Evolutionary conservation across 2,888 invertebrate species (phyloP).

Genomic region (Glyphotaelius pellucidus): DNA sequence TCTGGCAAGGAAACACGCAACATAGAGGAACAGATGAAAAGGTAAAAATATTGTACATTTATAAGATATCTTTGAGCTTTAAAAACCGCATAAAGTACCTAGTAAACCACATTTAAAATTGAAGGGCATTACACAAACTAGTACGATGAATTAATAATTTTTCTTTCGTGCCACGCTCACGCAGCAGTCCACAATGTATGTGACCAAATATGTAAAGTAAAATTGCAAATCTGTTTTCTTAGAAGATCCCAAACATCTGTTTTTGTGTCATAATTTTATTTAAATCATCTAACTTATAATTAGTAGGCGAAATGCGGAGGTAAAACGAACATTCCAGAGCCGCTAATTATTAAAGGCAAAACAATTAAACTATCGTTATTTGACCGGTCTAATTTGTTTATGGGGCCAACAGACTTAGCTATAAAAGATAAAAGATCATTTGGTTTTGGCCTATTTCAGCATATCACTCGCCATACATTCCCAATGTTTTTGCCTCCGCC

Average conservation of each 20-base stretch:
- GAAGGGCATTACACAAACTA: not conserved
- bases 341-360: too few species aligned
- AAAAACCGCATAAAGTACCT: not conserved
- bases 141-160: not conserved
- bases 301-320: too few species aligned
- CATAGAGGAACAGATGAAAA: conserved; percentile 86
- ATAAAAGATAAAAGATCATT: too few species aligned
- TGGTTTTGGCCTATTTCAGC: too few species aligned
- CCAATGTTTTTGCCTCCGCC: too few species aligned
- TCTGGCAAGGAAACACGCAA: conserved; percentile 95
- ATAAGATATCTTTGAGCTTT: not conserved
- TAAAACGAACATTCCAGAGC: too few species aligned
- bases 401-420: too few species aligned
- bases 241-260: not conserved
- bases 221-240: too few species aligned
- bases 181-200: not conserved
- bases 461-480: too few species aligned
- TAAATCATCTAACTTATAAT: not conserved
- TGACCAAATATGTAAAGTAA: too few species aligned
- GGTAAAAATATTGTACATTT: conserved; percentile 73
- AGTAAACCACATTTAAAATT: not conserved
- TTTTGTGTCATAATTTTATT: not conserved
- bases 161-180: not conserved
- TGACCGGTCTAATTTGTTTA: too few species aligned
- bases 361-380: too few species aligned